Conservation (phyloP, 2,888 invertebrate species). For the Baronia brevicornis region DNA sequence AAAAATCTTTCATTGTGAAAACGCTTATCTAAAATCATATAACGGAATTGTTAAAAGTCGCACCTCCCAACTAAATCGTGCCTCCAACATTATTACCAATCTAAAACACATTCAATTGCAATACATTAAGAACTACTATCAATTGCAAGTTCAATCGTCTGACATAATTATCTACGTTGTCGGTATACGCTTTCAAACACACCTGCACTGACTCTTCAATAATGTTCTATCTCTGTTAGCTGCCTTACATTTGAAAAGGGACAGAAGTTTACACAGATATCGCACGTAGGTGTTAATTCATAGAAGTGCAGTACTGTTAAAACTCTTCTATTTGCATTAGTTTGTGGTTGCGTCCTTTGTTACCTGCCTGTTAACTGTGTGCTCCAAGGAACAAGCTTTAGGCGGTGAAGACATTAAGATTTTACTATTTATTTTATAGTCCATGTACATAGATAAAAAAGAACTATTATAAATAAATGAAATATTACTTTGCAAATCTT, state of each 20-base stretch:
- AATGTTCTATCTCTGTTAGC: constrained; percentile 26
- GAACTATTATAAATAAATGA: no score
- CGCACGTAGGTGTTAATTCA: constrained; percentile 47
- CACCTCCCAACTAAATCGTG: constrained; percentile 35
- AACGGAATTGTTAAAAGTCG: constrained; percentile 47
- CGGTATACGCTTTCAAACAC: constrained; percentile 20
- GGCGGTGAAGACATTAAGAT: no score
- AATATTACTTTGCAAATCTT: no score
- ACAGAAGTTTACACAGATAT: constrained; percentile 22
- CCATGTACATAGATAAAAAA: no score
- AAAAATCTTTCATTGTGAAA: constrained; percentile 26
- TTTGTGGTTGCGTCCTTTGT: constrained; percentile 25
- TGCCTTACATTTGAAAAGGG: constrained; percentile 25
- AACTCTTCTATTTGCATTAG: constrained; percentile 22
- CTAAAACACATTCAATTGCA: constrained; percentile 3
- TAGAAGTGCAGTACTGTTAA: constrained; percentile 33
- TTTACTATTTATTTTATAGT: no score
- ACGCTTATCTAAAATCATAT: constrained; percentile 30
- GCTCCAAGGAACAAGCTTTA: neutral
- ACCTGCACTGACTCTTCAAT: constrained; percentile 26
- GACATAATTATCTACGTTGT: constrained; percentile 22
- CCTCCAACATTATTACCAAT: constrained; percentile 4
- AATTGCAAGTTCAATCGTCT: constrained; percentile 9
- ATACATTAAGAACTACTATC: constrained; percentile 17
- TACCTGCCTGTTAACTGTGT: constrained; percentile 16